Conservation (phyloP, 2,888 invertebrate genomes). For the Philhelius pedissequus region DNA sequence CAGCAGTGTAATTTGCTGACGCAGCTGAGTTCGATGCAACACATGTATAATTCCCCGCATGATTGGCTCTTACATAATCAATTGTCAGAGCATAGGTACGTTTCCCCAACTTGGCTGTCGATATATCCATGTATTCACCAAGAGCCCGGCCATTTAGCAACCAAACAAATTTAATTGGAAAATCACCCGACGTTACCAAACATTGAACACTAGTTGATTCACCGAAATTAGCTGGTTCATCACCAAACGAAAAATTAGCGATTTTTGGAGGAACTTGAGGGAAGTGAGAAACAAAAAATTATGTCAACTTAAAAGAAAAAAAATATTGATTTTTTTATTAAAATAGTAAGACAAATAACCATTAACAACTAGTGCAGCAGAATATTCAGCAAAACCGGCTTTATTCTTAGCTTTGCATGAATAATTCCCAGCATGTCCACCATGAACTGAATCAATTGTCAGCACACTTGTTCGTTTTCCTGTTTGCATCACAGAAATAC, state of each 20-base stretch:
- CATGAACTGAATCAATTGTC: conserved; percentile 83
- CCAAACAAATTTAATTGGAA: conserved; percentile 84
- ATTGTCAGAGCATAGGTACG: conserved; percentile 83
- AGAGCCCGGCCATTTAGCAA: conserved; percentile 78
- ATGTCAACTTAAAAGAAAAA: conserved; percentile 74
- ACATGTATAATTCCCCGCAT: conserved; percentile 84
- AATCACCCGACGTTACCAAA: conserved; percentile 81
- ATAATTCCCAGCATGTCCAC: conserved; percentile 83
- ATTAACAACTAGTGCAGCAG: conserved; percentile 78
- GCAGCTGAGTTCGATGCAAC: conserved; percentile 83
- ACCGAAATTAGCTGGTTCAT: conserved; percentile 81
- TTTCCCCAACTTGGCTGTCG: conserved; percentile 78
- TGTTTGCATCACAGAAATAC: conserved; percentile 75
- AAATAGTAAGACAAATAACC: conserved; percentile 70
- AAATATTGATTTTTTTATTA: not conserved
- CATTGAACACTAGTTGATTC: conserved; percentile 82
- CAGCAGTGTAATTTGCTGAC: conserved; percentile 80
- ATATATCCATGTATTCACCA: conserved; percentile 78
- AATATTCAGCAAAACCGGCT: conserved; percentile 80
- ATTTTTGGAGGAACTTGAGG: conserved; percentile 83
- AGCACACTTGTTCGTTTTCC: conserved; percentile 82
- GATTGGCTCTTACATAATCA: conserved; percentile 82
- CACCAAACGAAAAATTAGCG: conserved; percentile 84
- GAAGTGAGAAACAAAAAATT: conserved; percentile 69
- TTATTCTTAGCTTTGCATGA: conserved; percentile 83